These are phyloP conservation scores for Tridacna gigas DNA, from an alignment of 2,888 invertebrate species.

Conservation along the genomic window DNA sequence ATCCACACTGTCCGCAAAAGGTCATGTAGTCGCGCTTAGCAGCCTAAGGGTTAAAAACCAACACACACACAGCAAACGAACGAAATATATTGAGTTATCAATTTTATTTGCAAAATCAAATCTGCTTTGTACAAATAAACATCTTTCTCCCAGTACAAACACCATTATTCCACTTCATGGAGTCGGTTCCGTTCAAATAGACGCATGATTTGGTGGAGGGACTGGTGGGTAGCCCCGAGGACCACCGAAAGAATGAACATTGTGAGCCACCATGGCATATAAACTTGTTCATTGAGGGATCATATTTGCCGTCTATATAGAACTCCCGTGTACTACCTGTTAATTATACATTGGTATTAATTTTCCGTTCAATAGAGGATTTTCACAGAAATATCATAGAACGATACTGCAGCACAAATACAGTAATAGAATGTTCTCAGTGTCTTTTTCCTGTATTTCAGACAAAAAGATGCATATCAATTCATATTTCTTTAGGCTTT, in stretches of 20 bases:
- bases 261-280: neutral
- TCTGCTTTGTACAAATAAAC: constrained; percentile 22
- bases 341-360: too few relatives aligned
- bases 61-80: too few relatives aligned
- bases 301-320: constrained; percentile 11
- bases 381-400: too few relatives aligned
- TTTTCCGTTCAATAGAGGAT: too few relatives aligned
- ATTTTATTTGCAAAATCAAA: neutral
- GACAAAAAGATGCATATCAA: too few relatives aligned
- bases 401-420: too few relatives aligned
- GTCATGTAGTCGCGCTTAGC: too few relatives aligned
- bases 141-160: neutral
- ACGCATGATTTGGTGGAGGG: constrained; percentile 1
- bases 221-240: neutral
- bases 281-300: neutral
- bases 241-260: constrained; percentile 7
- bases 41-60: too few relatives aligned
- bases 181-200: constrained; percentile 11
- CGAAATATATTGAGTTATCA: neutral
- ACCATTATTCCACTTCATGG: constrained; percentile 6
- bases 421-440: too few relatives aligned
- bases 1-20: too few relatives aligned
- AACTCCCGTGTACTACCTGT: constrained; percentile 6
- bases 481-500: too few relatives aligned
- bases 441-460: too few relatives aligned